Evolutionary conservation across 2,113 vertebrate species (phyloP).

Genomic region (Eidolon helvum): DNA sequence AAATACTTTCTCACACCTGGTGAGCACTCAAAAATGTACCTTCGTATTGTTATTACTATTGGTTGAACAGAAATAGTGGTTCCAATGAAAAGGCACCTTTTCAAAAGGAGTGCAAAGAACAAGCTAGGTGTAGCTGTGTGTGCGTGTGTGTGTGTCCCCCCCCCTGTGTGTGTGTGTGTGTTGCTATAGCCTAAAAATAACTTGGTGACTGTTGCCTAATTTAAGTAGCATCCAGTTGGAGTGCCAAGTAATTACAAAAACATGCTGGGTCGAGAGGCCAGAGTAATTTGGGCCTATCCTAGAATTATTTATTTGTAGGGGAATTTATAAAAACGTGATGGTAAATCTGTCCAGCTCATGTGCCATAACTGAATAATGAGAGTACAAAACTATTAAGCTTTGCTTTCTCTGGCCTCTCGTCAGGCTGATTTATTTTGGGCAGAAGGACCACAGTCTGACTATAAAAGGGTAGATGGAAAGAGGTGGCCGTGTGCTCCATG

Average conservation of each 20-base stretch:
- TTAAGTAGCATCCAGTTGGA: conserved; percentile 57
- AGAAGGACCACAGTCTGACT: conserved; percentile 51
- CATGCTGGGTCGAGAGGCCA: conserved; percentile 33
- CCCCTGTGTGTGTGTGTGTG: background rate
- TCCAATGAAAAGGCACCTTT: background rate
- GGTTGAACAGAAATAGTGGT: background rate
- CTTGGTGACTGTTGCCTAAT: conserved; percentile 73
- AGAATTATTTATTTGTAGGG: conserved; percentile 55
- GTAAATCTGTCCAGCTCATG: conserved; percentile 26
- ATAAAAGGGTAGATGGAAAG: conserved; percentile 54
- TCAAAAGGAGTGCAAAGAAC: background rate
- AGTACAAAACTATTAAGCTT: conserved; percentile 28
- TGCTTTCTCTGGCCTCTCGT: conserved; percentile 51
- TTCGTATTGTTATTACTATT: background rate
- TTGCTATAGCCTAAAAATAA: conserved; percentile 81
- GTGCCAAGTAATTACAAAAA: conserved; percentile 72
- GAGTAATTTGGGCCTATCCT: conserved; percentile 44
- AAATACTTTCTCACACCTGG: fast-evolving
- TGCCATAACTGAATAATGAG: background rate
- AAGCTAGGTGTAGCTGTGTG: background rate
- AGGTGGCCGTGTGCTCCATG: background rate
- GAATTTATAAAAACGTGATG: conserved; percentile 43
- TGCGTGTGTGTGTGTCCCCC: conserved; percentile 9
- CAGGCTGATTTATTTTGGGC: conserved; percentile 61
- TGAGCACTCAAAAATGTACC: background rate